Evolutionary conservation across 2,888 invertebrate species (phyloP), one percentile per base, ranked within the genome.

Genomic region (Cyclophora punctaria): DNA sequence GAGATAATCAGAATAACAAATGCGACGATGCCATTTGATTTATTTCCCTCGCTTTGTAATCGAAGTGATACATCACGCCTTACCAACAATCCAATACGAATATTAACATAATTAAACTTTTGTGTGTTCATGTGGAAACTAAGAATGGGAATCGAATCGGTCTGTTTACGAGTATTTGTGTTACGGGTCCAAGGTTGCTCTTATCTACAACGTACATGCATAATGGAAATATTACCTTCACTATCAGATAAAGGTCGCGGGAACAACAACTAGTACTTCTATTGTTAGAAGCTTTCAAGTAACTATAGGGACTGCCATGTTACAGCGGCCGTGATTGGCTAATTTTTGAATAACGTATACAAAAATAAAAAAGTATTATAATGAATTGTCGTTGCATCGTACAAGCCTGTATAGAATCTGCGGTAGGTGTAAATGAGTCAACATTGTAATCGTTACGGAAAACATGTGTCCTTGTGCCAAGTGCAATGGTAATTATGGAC

Each of bases 81-180:
- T 56, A 49, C 58, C 56, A 52, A 58, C 48, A 37, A 37, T 37
- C 5, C 4, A 37, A 37, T 37, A 37, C 48, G 35, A 46, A 44
- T 48, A 83, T 84, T 82, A 67, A 66, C 82, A 84, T 84, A 84
- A 83, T 79, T 73, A 75, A 48, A 44, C 33, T 44, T 44, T 34
- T 44, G 44, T 48, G 42, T 5, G 37, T 37, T 37, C 37, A 5
- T 5, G 37, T 37, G 37, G 5, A 37, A 37, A 37, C 4, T 37
- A 37, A 35, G 37, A 37, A 41, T 35, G 33, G 6, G 2, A 52
- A 48, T 50, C 4, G 37, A 37, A 37, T 37, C 20, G 20, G 20
- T 20, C 20, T 20, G 20, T 20, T 20, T 20, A 20, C 20, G 37
- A 37, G 37, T 37, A 37, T 37, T 37, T 37, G 5, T 37, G 37